Base-by-base conservation (phyloP, 2,113 vertebrate species). In the Regulus satrapa region DNA sequence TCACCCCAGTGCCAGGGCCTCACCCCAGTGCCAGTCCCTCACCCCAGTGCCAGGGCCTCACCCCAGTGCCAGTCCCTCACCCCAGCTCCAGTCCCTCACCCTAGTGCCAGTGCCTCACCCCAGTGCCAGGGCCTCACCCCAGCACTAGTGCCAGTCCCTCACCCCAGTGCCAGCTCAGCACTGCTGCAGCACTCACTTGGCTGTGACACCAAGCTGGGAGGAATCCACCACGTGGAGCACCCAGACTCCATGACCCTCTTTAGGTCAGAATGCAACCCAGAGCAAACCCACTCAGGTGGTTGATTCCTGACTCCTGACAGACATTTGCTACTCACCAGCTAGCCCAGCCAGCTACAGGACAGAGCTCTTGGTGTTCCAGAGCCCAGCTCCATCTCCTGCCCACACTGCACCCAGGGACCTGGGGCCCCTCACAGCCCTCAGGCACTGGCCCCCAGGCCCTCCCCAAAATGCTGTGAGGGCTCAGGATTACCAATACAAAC, bases 281-380 rank as follows among this genome's bases (percentile, higher is more conserved):
- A 31, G 8, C 55, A 48, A 36, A 31, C 0, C 0, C 18, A 1
- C 3, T 10, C 7, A 1, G 5, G 18, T 31, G 38, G 18, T 38
- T 1, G 8, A 16, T 12, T 19, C 18, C 64, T n/a, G 34, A 8
- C 7, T 59, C 54, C 32, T 18, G n/a, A 10, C 36, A 25, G 40
- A 11, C 1, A 0, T 12, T 3, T 1, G 2, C 41, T 58, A 9
- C n/a, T n/a, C n/a, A n/a, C n/a, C n/a, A n/a, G n/a, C n/a, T n/a
- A 34, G 52, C 74, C 48, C 5, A 5, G 28, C 34, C 5, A 7
- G 61, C 40, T 23, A 8, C 13, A 19, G 54, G 25, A 18, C 4
- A 20, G 46, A 58, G 43, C 38, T 16, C 31, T 49, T 49, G n/a
- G 31, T 3, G 54, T 38, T 34, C 21, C 49, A n/a, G 23, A 74